Conservation (phyloP, 2,113 vertebrate species). For the Nycticebus coucang region DNA sequence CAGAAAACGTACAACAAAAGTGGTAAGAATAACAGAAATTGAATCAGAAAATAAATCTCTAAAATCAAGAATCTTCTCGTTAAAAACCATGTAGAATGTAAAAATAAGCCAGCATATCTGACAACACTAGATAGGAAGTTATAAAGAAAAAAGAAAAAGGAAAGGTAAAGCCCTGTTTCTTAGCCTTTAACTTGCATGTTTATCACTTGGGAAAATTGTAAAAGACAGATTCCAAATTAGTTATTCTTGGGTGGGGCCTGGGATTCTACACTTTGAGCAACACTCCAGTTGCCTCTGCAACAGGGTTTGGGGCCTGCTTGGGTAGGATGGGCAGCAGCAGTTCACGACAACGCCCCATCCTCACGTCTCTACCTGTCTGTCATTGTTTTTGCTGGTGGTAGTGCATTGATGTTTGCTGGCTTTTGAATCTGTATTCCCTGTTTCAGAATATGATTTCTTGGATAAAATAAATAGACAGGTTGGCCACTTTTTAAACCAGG, state of each 20-base stretch:
- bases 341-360: fast-evolving
- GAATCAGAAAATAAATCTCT: background rate
- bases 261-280: background rate
- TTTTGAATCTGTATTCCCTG: background rate
- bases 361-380: no score
- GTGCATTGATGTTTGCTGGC: fast-evolving
- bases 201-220: background rate
- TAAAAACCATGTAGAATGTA: background rate
- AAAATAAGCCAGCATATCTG: background rate
- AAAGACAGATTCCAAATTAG: background rate
- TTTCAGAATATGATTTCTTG: background rate
- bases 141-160: background rate
- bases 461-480: background rate
- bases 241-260: background rate
- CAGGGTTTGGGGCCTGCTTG: no score
- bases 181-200: fast-evolving
- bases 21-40: background rate
- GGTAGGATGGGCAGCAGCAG: background rate
- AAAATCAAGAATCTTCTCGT: background rate
- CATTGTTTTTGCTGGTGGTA: background rate
- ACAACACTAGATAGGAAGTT: background rate
- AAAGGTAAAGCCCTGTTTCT: background rate
- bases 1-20: background rate
- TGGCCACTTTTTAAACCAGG: background rate
- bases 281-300: background rate